Base-by-base conservation (phyloP, 2,797 vertebrate genomes). In the Arctocebus calabarensis region DNA sequence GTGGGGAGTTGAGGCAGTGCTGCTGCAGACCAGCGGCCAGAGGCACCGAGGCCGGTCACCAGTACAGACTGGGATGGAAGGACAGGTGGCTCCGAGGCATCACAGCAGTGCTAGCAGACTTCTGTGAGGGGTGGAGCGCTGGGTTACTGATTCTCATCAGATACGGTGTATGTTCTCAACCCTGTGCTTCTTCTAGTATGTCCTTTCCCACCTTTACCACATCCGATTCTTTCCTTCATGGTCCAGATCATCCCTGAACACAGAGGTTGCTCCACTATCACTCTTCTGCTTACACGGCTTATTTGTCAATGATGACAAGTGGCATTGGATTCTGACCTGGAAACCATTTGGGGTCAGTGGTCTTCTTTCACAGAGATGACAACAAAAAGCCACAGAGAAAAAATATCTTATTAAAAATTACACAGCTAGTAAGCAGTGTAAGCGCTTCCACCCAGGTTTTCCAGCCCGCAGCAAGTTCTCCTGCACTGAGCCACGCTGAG, bases 361-460 rank as follows among this genome's bases (percentile, higher is more conserved):
- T 81, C 37, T 95, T 66, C 23, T 84, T 94, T 90, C 22, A 40
- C n/a, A 96, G 59, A 92, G 2, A 34, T 68, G 9, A 55, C 34
- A 84, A 40, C 25, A 23, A 96, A 94, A 57, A 93, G 14, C 17
- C 14, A 45, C 64, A 40, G 1, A 81, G 48, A 77, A 68, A n/a
- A 77, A 87, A 79, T 16, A 84, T 17, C 0, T 27, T 17, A 8
- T 61, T 64, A 81, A 45, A 87, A 45, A 43, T 73, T 16, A 57
- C 40, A n/a, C 10, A 48, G 48, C 61, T 82, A 84, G 16, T 52
- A 81, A 81, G 32, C 61, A 62, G 37, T 45, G 20, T 16, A 40
- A 64, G 77, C 34, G 75, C 29, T 61, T 64, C 20, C 25, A 37
- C 1, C 1, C 19, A 68, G 86, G 32, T 32, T 71, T 84, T 62